Conservation (phyloP, 1,140 invertebrate species). For the Sarcophaga bullata region DNA sequence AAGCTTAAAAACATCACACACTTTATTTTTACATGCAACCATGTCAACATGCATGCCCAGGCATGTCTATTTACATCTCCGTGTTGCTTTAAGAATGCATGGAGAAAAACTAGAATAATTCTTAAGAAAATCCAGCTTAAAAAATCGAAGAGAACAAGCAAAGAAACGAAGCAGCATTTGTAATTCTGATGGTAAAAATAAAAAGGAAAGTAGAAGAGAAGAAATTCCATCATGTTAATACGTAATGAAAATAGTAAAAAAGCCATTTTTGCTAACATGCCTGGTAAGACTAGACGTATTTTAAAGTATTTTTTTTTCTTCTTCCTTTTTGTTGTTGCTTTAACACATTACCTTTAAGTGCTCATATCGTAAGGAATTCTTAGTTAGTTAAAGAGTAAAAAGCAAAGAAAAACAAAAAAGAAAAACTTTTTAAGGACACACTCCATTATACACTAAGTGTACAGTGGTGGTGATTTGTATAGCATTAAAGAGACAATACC, state of each 20-base stretch:
- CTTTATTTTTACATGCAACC: background rate
- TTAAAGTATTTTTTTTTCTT: background rate
- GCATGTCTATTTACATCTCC: background rate
- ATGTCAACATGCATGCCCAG: background rate
- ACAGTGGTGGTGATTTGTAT: too few species aligned
- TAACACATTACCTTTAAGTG: background rate
- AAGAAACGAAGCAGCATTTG: too few species aligned
- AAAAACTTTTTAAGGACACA: background rate
- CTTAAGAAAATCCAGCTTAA: background rate
- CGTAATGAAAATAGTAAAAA: background rate
- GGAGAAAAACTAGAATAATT: conserved; percentile 1
- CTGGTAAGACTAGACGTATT: background rate
- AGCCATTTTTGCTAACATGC: conserved; percentile 5
- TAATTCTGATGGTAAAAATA: too few species aligned
- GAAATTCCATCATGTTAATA: background rate
- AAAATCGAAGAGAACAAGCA: background rate
- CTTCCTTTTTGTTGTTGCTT: background rate
- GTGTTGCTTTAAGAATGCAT: background rate
- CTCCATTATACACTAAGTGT: too few species aligned
- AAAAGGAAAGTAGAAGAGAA: background rate
- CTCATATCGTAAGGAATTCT: background rate
- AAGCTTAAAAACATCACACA: conserved; percentile 1
- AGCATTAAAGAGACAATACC: too few species aligned
- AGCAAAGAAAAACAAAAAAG: background rate
- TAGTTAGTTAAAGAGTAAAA: background rate